Evolutionary conservation across 2,797 vertebrate genomes (phyloP), one percentile per base, ranked within the genome.

Genomic region (Odontamblyopus rebecca): DNA sequence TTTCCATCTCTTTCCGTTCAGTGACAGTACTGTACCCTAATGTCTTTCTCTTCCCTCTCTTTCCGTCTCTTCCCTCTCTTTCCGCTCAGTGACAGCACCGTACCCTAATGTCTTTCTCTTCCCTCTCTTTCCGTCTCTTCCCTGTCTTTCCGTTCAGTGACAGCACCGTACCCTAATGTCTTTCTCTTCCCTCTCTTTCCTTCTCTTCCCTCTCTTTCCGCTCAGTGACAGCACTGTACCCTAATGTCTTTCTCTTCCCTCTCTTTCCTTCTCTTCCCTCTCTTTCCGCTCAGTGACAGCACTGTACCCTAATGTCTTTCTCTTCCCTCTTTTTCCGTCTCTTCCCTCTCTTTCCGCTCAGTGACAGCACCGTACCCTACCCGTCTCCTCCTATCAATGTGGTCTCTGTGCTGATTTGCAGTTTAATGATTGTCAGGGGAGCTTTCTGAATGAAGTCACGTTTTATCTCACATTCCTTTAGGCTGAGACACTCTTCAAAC

Each of bases 321-420:
- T 44, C 41, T 16, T 23, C 48, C 48, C 48, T 13, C 11, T 50
- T 0, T 50, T 15, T 13, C 12, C 16, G 3, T 18, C 50, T 51
- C 50, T 51, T 6, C 5, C 50, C 53, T 8, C 53, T 54, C n/a
- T 54, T 7, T 26, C n/a, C 23, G 9, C 23, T 56, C 54, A 56
- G n/a, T 56, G 54, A 23, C n/a, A 54, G 53, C 12, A 54, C 53
- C 11, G 53, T 23, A 1, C 11, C 23, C n/a, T 23, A 12, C 13
- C 16, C 44, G 3, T 13, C 13, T 4, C 59, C 60, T 69, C 61
- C 66, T 63, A 68, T 80, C 70, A 57, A 51, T 12, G 29, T 4
- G 3, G 12, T 35, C 30, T 70, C 53, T 73, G 8, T 68, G 56
- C 26, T 59, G 27, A 70, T 74, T 76, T 71, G 72, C 64, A 71